Evolutionary conservation across 2,797 vertebrate species (phyloP), one percentile per base, ranked within the genome.

Genomic region (Neosalanx taihuensis): DNA sequence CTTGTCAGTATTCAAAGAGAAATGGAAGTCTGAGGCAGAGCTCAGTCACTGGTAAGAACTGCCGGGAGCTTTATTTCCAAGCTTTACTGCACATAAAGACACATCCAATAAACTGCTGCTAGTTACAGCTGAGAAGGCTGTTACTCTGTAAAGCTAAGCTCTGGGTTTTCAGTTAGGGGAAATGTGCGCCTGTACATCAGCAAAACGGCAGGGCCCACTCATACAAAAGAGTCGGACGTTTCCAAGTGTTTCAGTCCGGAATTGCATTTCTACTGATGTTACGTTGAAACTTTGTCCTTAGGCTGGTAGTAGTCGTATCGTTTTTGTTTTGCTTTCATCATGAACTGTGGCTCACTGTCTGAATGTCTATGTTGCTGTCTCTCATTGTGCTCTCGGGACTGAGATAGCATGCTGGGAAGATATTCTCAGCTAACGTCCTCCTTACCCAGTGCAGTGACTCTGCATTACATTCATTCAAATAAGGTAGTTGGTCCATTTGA

Each of bases 61-160:
- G 70, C 70, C 70, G 17, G 30, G 23, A 70, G 61, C 70, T 64
- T 6, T 71, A 26, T 46, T 46, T 12, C 66, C 53, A 57, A 79
- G 67, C 73, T 87, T 80, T 85, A 81, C 82, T 75, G 81, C 83
- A 78, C 81, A 89, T 88, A 84, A 89, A 88, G 79, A 85, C 79
- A 79, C 78, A 76, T 84, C 83, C 79, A 83, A 86, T 87, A 89
- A 89, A 88, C 81, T 73, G 76, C 72, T 67, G 72, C 71, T 76
- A 70, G 78, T 88, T 89, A 86, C 81, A 83, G 79, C 81, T 74
- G 64, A 80, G 78, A 64, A 81, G 72, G 72, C 83, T 74, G 67
- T 85, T 84, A 85, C 74, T 53, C 56, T 73, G 66, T 71, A 77
- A 83, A 87, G 87, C 80, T 69, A 75, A 77, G 67, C 64, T 41